Base-by-base conservation (phyloP, 30 jellyfish, hydroid and myxozoan genomes). In the Cassiopea andromeda region DNA sequence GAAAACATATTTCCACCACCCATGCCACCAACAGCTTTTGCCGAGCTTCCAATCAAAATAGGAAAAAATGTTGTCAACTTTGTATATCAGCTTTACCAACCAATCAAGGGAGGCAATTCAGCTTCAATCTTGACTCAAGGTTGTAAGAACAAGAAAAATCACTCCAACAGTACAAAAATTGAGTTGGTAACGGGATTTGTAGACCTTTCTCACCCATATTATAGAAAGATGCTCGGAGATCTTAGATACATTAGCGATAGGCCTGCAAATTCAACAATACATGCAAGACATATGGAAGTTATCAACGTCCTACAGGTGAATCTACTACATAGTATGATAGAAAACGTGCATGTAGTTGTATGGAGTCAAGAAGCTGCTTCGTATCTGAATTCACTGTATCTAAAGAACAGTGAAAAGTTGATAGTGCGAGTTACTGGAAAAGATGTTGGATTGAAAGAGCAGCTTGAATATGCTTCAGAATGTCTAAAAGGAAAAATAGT, bases 201-300 rank as follows among this genome's bases (percentile, higher is more conserved):
- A 15, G 79, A 80, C 80, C 48, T 44, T 27, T 27, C 78, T 1
- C 60, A 19, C 69, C 47, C 79, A 12, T 44, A 46, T 8, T 80
- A 80, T 44, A 66, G 89, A 2, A 60, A 80, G 46, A 61, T 14
- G 1, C 66, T 80, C 45, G 89, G 89, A 18, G 50, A 17, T 43
- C 84, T 71, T 13, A 44, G 14, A 1, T 2, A 43, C 12, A 69
- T 14, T n/a, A 58, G 27, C 44, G 60, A 83, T 46, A 58, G 50
- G 58, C 73, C 73, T 17, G 70, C 8, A 2, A 54, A 54, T 14
- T 2, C 15, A 64, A 17, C 43, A 17, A 4, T 83, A 18, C 50
- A 83, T 5, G 83, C 75, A 18, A 83, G 91, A 19, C 91, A 17
- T 10, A 83, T 68, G 91, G 91, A 83, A 46, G 43, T 83, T 16